Conservation (phyloP, 2,113 vertebrate genomes). For the Cercocebus atys region DNA sequence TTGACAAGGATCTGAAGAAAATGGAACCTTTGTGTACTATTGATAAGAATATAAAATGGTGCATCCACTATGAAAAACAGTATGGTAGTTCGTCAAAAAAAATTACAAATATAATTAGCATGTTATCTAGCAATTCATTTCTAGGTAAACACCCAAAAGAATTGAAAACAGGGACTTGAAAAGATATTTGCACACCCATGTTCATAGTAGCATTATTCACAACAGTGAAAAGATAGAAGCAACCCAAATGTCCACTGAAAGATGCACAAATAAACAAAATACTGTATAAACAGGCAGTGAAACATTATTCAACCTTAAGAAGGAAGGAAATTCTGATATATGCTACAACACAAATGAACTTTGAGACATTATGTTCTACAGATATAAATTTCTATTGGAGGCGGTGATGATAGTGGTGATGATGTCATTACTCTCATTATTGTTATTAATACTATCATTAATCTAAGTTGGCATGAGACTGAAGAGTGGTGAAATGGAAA, state of each 20-base stretch:
- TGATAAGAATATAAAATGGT: neutral
- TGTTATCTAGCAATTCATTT: neutral
- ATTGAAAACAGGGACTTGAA: neutral
- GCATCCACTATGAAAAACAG: neutral
- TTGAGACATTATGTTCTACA: neutral
- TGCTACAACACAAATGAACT: neutral
- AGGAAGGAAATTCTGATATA: neutral
- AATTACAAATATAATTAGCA: neutral
- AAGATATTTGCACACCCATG: neutral
- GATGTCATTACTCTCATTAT: neutral
- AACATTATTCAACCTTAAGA: neutral
- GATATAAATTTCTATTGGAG: neutral
- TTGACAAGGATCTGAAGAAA: neutral
- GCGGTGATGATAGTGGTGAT: fast-evolving
- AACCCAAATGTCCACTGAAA: neutral
- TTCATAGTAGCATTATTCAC: neutral
- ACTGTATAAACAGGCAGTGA: neutral
- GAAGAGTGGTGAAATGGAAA: neutral
- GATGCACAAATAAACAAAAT: neutral
- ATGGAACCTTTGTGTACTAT: neutral
- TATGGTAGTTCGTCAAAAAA: neutral
- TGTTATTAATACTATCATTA: neutral
- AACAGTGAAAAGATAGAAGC: neutral
- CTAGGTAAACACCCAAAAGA: neutral
- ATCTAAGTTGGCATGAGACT: neutral